A percentile compares a stretch with the other conserved stretches of the same genome.
Conservation (phyloP, 2,888 invertebrate species). For the Lordiphosa fenestrarum region DNA sequence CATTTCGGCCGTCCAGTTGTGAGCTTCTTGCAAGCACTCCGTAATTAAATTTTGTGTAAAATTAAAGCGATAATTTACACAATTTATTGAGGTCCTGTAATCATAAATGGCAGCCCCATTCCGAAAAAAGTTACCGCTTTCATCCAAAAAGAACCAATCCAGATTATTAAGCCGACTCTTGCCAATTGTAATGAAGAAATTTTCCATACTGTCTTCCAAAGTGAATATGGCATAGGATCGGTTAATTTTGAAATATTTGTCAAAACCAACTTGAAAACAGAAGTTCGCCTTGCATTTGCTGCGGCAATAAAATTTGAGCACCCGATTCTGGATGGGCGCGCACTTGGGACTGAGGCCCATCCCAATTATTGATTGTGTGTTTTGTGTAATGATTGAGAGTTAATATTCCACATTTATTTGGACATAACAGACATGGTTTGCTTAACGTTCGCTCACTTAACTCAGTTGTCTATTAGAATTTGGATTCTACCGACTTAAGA, state of each 20-base stretch:
- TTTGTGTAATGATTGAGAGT: too few relatives aligned
- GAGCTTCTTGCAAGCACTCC: background rate
- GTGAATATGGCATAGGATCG: background rate
- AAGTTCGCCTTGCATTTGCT: background rate
- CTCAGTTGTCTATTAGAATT: too few relatives aligned
- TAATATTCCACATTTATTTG: too few relatives aligned
- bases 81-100: background rate
- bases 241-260: too few relatives aligned
- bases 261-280: background rate
- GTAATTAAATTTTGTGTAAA: background rate
- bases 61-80: background rate
- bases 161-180: conserved; percentile 2
- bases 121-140: background rate
- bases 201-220: background rate
- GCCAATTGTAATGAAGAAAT: conserved; percentile 9
- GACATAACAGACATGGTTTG: too few relatives aligned
- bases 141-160: conserved; percentile 1
- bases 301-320: background rate
- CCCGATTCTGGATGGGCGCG: too few relatives aligned
- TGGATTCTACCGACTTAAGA: background rate
- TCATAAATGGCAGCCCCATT: conserved; percentile 7
- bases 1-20: background rate
- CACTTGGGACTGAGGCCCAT: too few relatives aligned
- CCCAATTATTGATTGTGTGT: too few relatives aligned
- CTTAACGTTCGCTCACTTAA: too few relatives aligned